Conservation (phyloP, 2,888 invertebrate genomes). For the Protula sp. region DNA sequence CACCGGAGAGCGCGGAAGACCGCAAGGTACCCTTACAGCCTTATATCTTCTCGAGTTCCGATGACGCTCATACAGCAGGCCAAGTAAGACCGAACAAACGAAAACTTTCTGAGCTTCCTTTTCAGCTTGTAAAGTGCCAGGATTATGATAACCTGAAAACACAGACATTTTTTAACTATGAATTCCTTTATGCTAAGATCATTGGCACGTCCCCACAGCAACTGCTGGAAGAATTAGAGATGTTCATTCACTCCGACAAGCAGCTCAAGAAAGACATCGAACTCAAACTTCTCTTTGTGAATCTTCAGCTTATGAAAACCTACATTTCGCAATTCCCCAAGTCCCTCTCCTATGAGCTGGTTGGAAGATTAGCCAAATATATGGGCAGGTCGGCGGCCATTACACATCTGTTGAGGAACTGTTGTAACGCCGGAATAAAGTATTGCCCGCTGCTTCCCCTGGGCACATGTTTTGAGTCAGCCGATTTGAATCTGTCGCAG, state of each 20-base stretch:
- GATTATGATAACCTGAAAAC: conserved; percentile 81
- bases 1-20: conserved; percentile 27
- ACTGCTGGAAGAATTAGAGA: conserved; percentile 76
- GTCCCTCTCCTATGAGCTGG: background rate
- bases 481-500: background rate
- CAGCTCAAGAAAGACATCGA: conserved; percentile 1
- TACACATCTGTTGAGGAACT: background rate
- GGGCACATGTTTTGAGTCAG: background rate
- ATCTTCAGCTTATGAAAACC: background rate
- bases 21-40: conserved; percentile 41
- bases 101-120: conserved; percentile 43
- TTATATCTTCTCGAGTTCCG: conserved; percentile 24
- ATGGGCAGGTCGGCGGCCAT: background rate
- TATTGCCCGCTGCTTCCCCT: conserved; percentile 5
- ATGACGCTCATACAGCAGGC: background rate
- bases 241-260: conserved; percentile 6
- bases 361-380: background rate
- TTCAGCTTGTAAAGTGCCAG: conserved; percentile 28
- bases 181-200: conserved; percentile 91
- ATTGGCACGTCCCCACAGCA: conserved; percentile 92
- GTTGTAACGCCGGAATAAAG: background rate
- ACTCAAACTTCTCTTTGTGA: conserved; percentile 7
- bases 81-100: conserved; percentile 30
- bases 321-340: background rate
- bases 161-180: conserved; percentile 89